These are phyloP conservation scores for Gavialis gangeticus DNA, from an alignment of 2,113 vertebrate genomes.

Conservation along the genomic window DNA sequence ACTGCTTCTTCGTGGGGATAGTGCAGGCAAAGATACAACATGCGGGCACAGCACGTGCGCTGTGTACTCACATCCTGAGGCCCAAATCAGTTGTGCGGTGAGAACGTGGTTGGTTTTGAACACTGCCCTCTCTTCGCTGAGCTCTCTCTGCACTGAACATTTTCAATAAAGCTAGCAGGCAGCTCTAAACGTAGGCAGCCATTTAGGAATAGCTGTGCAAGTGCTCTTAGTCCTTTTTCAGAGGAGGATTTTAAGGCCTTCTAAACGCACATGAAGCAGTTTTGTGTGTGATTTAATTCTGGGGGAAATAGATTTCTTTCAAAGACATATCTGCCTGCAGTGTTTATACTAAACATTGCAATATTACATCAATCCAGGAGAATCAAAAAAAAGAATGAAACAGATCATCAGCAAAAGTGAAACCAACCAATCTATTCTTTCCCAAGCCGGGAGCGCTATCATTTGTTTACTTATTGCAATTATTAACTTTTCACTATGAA, in stretches of 20 bases:
- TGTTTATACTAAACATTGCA: neutral
- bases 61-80: too few relatives aligned
- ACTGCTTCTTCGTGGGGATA: too few relatives aligned
- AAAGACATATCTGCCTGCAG: neutral
- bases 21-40: too few relatives aligned
- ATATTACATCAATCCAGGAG: neutral
- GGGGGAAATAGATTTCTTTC: neutral
- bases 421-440: neutral
- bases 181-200: too few relatives aligned
- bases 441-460: neutral
- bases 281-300: neutral
- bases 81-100: too few relatives aligned
- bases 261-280: neutral
- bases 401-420: neutral
- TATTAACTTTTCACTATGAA: neutral
- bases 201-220: neutral
- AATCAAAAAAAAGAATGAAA: neutral
- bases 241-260: neutral
- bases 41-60: too few relatives aligned
- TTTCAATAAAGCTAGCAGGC: too few relatives aligned
- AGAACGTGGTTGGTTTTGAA: too few relatives aligned
- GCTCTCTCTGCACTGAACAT: too few relatives aligned
- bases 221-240: neutral
- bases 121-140: too few relatives aligned
- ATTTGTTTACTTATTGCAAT: neutral